A percentile compares a stretch with the other conserved stretches of the same genome.
phyloP scores from a whole-genome alignment of 2,797 vertebrate species.

The Gila robusta region DNA sequence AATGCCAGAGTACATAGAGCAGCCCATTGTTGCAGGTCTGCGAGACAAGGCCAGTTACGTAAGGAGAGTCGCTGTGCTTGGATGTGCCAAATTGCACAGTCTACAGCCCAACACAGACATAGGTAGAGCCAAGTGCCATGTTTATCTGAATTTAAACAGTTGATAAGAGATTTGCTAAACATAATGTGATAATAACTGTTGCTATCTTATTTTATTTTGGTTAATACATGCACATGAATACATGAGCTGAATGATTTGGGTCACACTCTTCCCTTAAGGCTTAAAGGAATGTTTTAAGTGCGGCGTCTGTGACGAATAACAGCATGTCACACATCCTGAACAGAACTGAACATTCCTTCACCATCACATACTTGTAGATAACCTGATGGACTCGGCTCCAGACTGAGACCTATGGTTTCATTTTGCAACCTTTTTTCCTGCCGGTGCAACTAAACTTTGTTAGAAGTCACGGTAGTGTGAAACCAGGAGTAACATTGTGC shows the following conservation, averaged over 20 bases:
- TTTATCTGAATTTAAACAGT: background rate
- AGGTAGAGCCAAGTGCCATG: constrained; percentile 68
- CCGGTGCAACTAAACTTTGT: too few species aligned
- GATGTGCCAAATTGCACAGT: constrained; percentile 91
- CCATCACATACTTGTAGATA: background rate
- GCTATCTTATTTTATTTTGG: background rate
- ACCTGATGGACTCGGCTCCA: too few species aligned
- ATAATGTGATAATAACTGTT: background rate
- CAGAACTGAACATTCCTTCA: background rate
- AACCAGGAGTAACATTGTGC: too few species aligned
- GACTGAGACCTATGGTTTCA: too few species aligned
- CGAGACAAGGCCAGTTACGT: constrained; percentile 93
- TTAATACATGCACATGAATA: background rate
- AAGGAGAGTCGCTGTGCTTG: constrained; percentile 91
- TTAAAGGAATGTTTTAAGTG: background rate
- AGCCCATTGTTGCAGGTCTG: constrained; percentile 88
- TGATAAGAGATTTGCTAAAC: background rate
- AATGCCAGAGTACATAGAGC: constrained; percentile 91
- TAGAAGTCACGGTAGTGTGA: too few species aligned
- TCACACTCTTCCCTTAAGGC: background rate
- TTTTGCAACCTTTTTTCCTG: too few species aligned
- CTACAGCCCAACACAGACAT: constrained; percentile 85
- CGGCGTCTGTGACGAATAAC: background rate
- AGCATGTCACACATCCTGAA: background rate
- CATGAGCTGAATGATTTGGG: background rate